These are phyloP conservation scores for Erythrolamprus reginae DNA, from an alignment of 2,113 vertebrate genomes.

Conservation along the genomic window DNA sequence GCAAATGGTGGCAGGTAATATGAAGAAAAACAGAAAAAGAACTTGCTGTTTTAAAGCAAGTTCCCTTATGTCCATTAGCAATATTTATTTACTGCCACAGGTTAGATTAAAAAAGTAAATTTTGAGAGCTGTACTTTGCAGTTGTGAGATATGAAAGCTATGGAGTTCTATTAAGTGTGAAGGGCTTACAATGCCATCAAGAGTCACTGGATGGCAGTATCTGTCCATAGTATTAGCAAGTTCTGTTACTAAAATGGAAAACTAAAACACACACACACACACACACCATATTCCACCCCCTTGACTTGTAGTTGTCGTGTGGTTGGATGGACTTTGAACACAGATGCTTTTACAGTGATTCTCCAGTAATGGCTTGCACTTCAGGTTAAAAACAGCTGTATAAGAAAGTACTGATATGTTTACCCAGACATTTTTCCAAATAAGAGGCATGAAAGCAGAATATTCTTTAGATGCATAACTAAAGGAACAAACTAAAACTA, in stretches of 20 bases:
- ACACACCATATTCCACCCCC: too few relatives aligned
- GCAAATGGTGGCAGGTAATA: not conserved
- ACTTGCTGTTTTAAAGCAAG: not conserved
- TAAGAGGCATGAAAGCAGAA: not conserved
- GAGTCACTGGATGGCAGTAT: not conserved
- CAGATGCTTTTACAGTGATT: not conserved
- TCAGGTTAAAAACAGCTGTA: not conserved
- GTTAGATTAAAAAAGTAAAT: fast-evolving
- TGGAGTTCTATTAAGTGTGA: not conserved
- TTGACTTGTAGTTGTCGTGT: not conserved
- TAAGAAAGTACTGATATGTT: not conserved
- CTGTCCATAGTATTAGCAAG: not conserved
- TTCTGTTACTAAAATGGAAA: not conserved
- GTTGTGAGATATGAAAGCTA: not conserved
- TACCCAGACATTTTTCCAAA: not conserved
- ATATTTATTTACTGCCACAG: fast-evolving
- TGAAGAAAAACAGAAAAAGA: not conserved
- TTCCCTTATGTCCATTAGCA: fast-evolving
- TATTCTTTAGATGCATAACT: not conserved
- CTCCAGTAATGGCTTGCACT: not conserved
- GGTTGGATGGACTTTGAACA: not conserved
- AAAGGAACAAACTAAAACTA: not conserved
- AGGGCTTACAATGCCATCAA: not conserved
- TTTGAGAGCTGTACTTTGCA: not conserved
- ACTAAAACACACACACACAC: not conserved